Evolutionary conservation across 1,140 invertebrate genomes (phyloP).

Genomic region (Lethrus apterus): DNA sequence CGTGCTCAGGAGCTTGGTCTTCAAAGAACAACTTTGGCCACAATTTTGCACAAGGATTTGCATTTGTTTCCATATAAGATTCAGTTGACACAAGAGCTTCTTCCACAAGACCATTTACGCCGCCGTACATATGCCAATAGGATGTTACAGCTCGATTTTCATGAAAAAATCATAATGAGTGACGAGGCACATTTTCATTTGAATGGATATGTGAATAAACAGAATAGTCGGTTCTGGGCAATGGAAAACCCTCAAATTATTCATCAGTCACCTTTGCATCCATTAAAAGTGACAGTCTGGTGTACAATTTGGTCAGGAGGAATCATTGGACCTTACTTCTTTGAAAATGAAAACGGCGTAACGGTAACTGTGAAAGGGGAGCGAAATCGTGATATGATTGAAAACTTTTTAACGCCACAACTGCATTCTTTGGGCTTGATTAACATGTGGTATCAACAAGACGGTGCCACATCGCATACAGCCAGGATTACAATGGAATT

Average conservation of each 20-base stretch:
- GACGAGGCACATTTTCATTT: slow-evolving; percentile 13
- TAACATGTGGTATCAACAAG: slow-evolving; percentile 32
- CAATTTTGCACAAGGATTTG: too few relatives aligned
- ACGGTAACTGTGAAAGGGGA: slow-evolving; percentile 34
- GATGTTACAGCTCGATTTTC: too few relatives aligned
- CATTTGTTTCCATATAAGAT: slow-evolving; percentile 7
- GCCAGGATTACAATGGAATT: slow-evolving; percentile 24
- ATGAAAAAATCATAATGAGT: too few relatives aligned
- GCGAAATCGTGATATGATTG: slow-evolving; percentile 33
- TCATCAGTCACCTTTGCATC: slow-evolving; percentile 7
- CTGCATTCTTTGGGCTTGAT: slow-evolving; percentile 20
- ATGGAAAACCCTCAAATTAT: slow-evolving; percentile 7
- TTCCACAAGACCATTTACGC: background rate
- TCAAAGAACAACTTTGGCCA: too few relatives aligned
- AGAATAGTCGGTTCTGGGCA: slow-evolving; percentile 17
- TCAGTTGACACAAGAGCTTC: slow-evolving; percentile 9
- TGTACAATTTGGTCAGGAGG: too few relatives aligned
- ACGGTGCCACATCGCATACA: slow-evolving; percentile 28
- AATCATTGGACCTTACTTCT: slow-evolving; percentile 37
- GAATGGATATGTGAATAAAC: slow-evolving; percentile 13
- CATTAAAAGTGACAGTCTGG: too few relatives aligned
- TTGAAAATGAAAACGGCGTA: slow-evolving; percentile 27
- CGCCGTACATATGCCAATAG: background rate
- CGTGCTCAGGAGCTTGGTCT: too few relatives aligned
- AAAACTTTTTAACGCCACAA: slow-evolving; percentile 30